phyloP scores from a whole-genome alignment of 2,888 invertebrate genomes.

The Flabesymbios commensalis region DNA sequence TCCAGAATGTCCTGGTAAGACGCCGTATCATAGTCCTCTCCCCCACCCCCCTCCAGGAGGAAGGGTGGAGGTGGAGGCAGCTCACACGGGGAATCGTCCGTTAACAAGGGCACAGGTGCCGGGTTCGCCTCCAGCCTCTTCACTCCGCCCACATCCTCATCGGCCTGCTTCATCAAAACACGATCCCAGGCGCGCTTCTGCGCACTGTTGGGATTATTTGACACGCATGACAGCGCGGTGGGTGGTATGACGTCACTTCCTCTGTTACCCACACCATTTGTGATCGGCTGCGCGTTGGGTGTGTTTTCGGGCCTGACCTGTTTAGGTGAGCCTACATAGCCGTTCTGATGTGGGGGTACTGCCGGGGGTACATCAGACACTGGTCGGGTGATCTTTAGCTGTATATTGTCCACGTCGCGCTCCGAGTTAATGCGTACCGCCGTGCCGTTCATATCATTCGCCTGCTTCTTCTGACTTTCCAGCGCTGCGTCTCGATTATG shows the following conservation, averaged over 20 bases:
- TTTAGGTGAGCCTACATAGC: too few species aligned
- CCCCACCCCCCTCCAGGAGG: constrained; percentile 7
- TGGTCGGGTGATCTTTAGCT: constrained; percentile 18
- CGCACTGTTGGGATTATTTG: constrained; percentile 10
- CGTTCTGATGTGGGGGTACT: too few species aligned
- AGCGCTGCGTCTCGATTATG: not conserved
- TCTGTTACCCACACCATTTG: too few species aligned
- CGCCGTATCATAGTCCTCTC: not conserved
- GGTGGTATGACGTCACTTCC: too few species aligned
- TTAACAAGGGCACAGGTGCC: not conserved
- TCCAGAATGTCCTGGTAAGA: constrained; percentile 28
- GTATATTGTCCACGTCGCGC: constrained; percentile 11
- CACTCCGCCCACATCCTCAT: not conserved
- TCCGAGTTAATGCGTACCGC: not conserved
- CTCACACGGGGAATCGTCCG: not conserved
- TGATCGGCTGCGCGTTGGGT: too few species aligned
- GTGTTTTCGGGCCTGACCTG: too few species aligned
- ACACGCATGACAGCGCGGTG: too few species aligned
- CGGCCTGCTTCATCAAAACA: constrained; percentile 17
- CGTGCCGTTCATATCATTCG: not conserved
- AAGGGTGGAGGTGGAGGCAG: constrained; percentile 28
- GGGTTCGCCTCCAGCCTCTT: not conserved
- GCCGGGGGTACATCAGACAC: too few species aligned
- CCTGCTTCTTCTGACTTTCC: not conserved
- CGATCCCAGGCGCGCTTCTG: constrained; percentile 28